phyloP scores from a whole-genome alignment of 2,797 vertebrate species.

The Microctenopoma stevenorrisi region DNA sequence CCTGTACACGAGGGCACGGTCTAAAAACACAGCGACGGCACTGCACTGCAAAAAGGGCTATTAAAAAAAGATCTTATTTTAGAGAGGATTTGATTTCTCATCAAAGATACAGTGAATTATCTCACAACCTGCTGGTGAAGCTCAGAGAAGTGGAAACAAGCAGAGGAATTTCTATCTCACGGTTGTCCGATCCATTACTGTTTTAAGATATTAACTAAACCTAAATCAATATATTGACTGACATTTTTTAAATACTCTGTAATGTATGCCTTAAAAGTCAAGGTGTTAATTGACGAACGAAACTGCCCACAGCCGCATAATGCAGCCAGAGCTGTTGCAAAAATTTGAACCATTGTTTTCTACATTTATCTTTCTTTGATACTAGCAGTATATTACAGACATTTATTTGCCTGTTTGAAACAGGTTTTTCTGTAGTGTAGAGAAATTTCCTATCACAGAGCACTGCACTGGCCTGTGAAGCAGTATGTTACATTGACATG shows the following conservation, averaged over 20 bases:
- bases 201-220: neutral
- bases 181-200: neutral
- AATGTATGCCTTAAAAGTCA: neutral
- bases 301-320: too few relatives aligned
- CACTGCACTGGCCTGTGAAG: conserved; percentile 41
- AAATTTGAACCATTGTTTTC: neutral
- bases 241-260: too few relatives aligned
- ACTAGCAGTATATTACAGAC: neutral
- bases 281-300: neutral
- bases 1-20: conserved; percentile 5
- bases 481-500: conserved; percentile 68
- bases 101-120: neutral
- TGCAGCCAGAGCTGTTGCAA: too few relatives aligned
- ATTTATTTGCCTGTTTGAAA: conserved; percentile 7
- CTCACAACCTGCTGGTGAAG: neutral
- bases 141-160: neutral
- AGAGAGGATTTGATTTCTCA: neutral
- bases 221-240: too few relatives aligned
- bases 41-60: conserved; percentile 52
- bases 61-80: conserved; percentile 4
- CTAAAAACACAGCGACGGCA: conserved; percentile 24
- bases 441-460: conserved; percentile 36
- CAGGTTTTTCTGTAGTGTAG: conserved; percentile 44
- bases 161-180: neutral
- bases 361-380: neutral